Base-by-base conservation (phyloP, 1,140 invertebrate genomes). In the Triops cancriformis region DNA sequence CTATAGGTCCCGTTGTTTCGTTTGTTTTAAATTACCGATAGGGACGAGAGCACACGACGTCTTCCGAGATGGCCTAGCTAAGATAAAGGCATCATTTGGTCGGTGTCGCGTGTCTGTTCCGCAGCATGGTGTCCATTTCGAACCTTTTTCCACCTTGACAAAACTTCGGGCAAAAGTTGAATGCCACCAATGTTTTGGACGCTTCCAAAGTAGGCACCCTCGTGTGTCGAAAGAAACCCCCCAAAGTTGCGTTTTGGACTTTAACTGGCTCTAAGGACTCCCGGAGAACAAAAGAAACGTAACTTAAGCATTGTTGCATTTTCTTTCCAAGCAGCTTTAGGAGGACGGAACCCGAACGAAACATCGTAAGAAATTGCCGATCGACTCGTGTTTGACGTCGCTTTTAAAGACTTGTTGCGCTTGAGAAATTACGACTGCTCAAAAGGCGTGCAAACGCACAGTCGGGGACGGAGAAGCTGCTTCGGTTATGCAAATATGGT, bases 381-480 rank as follows among this genome's bases (percentile, higher is more conserved):
- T 45, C 43, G 43, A 45, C 51, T 64, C 51, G 9, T n/a, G 51
- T 64, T 64, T 64, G 51, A 64, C 51, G 51, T 64, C 51, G 51
- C 31, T 37, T 2, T 64, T 23, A 23, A 64, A 64, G 51, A 10
- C 51, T 64, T 37, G 31, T 37, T 37, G 31, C 31, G 31, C 31
- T 23, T 64, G 51, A 64, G 2, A 64, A 64, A 64, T 64, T 64
- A 64, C 51, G 51, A 64, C 51, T 64, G 10, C 51, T 64, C 51
- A 23, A 64, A 64, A 10, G 51, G 51, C 51, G 51, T 64, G 51
- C 51, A 64, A 64, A 64, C 51, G 51, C 51, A 64, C 51, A 9
- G 31, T 37, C 31, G 31, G 31, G 31, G 31, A 37, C 31, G 51
- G 51, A 23, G 51, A 23, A 64, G 51, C 51, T 64, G 31, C 23